Evolutionary conservation across 2,888 invertebrate species (phyloP).

Genomic region (Neoaliturus tenellus): DNA sequence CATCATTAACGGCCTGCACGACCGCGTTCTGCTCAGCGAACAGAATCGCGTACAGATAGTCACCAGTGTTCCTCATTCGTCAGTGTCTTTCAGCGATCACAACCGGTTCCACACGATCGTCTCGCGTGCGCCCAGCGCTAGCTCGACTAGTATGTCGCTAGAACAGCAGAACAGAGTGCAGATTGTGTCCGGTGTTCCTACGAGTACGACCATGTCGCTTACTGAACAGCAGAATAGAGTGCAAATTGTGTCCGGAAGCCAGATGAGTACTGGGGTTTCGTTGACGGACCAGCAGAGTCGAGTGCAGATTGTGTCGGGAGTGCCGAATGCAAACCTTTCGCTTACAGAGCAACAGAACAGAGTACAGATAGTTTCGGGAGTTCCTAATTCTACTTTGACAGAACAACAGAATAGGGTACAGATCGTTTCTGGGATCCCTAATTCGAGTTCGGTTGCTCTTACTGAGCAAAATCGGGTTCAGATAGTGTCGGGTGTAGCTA

Average conservation of each 20-base stretch:
- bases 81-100: constrained; percentile 61
- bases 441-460: constrained; percentile 61
- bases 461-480: constrained; percentile 64
- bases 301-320: constrained; percentile 56
- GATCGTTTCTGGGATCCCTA: constrained; percentile 63
- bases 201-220: constrained; percentile 61
- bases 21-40: constrained; percentile 57
- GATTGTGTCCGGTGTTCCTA: constrained; percentile 65
- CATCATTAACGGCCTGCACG: constrained; percentile 66
- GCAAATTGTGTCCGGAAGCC: constrained; percentile 63
- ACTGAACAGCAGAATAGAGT: constrained; percentile 64
- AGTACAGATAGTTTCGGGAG: constrained; percentile 61
- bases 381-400: constrained; percentile 61
- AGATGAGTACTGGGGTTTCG: constrained; percentile 61
- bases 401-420: constrained; percentile 66
- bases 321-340: constrained; percentile 58
- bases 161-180: constrained; percentile 60
- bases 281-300: constrained; percentile 64
- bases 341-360: constrained; percentile 55
- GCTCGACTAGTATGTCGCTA: constrained; percentile 36
- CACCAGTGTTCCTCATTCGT: constrained; percentile 60
- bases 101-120: constrained; percentile 61
- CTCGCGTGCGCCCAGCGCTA: constrained; percentile 64
- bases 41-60: constrained; percentile 64
- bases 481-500: constrained; percentile 63